Base-by-base conservation (phyloP, 2,113 vertebrate genomes). In the Oxyruncus cristatus region DNA sequence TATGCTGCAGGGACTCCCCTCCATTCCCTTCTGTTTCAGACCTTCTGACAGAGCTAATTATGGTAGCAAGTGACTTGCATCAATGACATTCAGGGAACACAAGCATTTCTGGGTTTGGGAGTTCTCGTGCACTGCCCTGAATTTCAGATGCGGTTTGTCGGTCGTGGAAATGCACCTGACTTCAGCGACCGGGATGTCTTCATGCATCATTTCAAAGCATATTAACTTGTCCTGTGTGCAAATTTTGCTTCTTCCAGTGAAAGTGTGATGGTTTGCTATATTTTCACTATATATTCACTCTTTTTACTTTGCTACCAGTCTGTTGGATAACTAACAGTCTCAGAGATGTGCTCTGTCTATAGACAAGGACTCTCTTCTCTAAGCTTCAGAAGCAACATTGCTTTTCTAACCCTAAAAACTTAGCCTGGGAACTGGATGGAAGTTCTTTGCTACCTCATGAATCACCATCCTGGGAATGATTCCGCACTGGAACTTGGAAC, bases 401-500 rank as follows among this genome's bases (percentile, higher is more conserved):
- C 35, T 95, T 76, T 89, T 86, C 75, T 76, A 58, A 77, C 37
- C 28, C 82, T 35, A 19, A 88, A 75, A 80, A 28, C 47, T n/a
- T 3, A 86, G 67, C 50, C 67, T 88, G 59, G 18, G 58, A 83
- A 22, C 49, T 35, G 76, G 50, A 22, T 76, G 26, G 39, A 22
- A 12, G n/a, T 58, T 80, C 46, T 85, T 59, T 88, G 24, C 53
- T 63, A 42, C 47, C 83, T 95, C 76, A 77, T 81, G 72, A 95
- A 93, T 95, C 73, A 72, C 76, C 42, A 56, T 14, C 12, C 61
- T 70, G 50, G n/a, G 65, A 89, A 81, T 41, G 73, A 88, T 63
- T 93, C 68, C 5, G 2, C 53, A 35, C 41, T 94, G 82, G 91
- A 81, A 41, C 80, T 96, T 95, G 91, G 92, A 96, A 53, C 42